phyloP scores from a whole-genome alignment of 92 coral and sea anemone genomes.

The Anthopleura xanthogrammica region DNA sequence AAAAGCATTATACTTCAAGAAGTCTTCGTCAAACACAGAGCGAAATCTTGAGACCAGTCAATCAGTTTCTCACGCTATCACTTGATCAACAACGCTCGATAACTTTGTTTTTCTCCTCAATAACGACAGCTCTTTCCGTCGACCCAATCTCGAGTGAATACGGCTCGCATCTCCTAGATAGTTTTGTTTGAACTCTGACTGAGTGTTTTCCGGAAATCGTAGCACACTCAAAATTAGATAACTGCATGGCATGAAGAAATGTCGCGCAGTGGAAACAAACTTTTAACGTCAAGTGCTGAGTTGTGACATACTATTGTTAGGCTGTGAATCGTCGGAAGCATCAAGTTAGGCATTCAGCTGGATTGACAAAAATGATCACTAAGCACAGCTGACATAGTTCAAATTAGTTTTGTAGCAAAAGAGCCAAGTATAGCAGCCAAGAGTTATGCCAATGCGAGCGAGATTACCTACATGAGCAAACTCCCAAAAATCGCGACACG shows the following conservation, averaged over 20 bases:
- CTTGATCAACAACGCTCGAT: background rate
- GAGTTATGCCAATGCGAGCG: too few species aligned
- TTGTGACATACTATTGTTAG: background rate
- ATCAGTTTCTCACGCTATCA: background rate
- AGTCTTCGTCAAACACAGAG: background rate
- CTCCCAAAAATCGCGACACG: too few species aligned
- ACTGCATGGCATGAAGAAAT: background rate
- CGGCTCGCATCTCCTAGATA: background rate
- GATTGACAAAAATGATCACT: background rate
- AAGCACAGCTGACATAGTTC: background rate
- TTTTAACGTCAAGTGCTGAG: background rate
- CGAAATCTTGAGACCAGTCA: background rate
- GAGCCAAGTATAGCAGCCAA: too few species aligned
- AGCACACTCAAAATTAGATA: background rate
- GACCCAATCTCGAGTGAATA: background rate
- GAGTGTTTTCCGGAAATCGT: background rate
- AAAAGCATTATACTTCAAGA: background rate
- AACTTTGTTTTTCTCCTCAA: background rate
- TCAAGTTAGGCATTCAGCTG: background rate
- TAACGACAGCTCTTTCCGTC: conserved; percentile 1
- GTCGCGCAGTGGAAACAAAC: background rate
- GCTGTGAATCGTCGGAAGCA: background rate
- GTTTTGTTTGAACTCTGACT: background rate
- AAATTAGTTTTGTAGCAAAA: background rate
- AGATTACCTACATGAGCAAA: too few species aligned